Percentiles rank a stretch among this genome's conserved stretches.
Evolutionary conservation across 2,113 vertebrate species (phyloP).

Genomic region (Dromiciops gliroides): DNA sequence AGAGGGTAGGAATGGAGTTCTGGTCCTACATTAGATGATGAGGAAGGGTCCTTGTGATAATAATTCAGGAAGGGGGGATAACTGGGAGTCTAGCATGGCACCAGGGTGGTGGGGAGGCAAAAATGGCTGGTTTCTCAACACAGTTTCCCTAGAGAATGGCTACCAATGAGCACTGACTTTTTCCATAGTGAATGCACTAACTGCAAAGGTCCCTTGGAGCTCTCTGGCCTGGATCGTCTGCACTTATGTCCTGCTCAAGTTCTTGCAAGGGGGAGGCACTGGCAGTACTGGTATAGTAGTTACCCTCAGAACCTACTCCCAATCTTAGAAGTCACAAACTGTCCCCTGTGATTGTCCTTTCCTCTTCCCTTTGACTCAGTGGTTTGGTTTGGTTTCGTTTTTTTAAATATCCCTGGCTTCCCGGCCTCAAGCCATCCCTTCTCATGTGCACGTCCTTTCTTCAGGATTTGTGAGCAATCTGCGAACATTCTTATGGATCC

Average conservation of each 20-base stretch:
- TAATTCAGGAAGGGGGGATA: background rate
- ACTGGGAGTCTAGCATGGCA: background rate
- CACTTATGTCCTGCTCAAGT: slow-evolving; percentile 91
- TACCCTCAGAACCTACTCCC: background rate
- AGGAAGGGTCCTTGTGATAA: background rate
- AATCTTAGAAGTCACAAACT: background rate
- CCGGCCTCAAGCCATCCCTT: background rate
- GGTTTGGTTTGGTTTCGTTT: background rate
- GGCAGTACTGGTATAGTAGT: slow-evolving; percentile 81
- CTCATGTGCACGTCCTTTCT: slow-evolving; percentile 65
- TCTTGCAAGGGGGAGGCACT: slow-evolving; percentile 95
- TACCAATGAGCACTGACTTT: background rate
- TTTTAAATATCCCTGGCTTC: background rate
- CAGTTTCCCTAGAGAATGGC: background rate
- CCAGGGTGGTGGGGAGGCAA: background rate
- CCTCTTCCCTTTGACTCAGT: background rate
- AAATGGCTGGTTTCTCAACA: background rate
- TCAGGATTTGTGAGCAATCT: slow-evolving; percentile 94
- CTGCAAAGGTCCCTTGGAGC: slow-evolving; percentile 86
- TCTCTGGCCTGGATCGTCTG: slow-evolving; percentile 89
- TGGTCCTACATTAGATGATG: background rate
- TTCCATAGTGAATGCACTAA: slow-evolving; percentile 90
- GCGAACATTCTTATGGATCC: slow-evolving; percentile 96
- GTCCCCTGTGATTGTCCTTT: background rate
- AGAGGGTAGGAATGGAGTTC: background rate